Percentiles rank a stretch among this genome's conserved stretches.
Conservation (phyloP, 1,140 invertebrate genomes). For the Drosophila fuyamai region DNA sequence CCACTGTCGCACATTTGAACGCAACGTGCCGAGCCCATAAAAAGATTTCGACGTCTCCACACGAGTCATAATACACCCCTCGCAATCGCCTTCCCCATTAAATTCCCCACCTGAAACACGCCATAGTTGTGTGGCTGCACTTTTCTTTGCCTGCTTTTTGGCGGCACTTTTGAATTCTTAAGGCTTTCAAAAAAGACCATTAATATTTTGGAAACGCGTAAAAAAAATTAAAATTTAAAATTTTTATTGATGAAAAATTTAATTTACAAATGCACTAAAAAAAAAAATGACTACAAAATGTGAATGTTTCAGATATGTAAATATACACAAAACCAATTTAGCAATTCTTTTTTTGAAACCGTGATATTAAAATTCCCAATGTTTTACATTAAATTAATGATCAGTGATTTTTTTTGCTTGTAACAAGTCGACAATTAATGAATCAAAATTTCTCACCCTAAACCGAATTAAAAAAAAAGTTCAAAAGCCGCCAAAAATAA, state of each 20-base stretch:
- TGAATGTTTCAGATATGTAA: background rate
- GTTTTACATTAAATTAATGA: background rate
- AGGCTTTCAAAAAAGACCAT: background rate
- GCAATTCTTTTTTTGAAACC: no score
- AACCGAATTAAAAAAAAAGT: slow-evolving; percentile 38
- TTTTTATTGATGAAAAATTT: background rate
- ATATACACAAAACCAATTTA: no score
- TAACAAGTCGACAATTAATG: slow-evolving; percentile 1
- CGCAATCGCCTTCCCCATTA: background rate
- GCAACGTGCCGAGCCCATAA: slow-evolving; percentile 78
- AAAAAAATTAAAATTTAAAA: background rate
- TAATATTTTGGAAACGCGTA: no score
- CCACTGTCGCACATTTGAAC: slow-evolving; percentile 30
- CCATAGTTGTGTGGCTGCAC: slow-evolving; percentile 24
- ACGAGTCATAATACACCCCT: slow-evolving; percentile 16
- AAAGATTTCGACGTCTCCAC: slow-evolving; percentile 42
- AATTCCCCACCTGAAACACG: slow-evolving; percentile 41
- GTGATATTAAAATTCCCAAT: background rate
- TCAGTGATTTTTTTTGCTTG: background rate
- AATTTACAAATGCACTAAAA: no score
- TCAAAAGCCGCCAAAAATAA: slow-evolving; percentile 49
- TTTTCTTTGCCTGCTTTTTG: slow-evolving; percentile 56
- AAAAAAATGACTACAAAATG: background rate
- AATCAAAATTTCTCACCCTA: slow-evolving; percentile 15
- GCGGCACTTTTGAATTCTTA: slow-evolving; percentile 11